Evolutionary conservation across 1,140 invertebrate species (phyloP), one percentile per base, ranked within the genome.

Genomic region (Conus ventricosus): DNA sequence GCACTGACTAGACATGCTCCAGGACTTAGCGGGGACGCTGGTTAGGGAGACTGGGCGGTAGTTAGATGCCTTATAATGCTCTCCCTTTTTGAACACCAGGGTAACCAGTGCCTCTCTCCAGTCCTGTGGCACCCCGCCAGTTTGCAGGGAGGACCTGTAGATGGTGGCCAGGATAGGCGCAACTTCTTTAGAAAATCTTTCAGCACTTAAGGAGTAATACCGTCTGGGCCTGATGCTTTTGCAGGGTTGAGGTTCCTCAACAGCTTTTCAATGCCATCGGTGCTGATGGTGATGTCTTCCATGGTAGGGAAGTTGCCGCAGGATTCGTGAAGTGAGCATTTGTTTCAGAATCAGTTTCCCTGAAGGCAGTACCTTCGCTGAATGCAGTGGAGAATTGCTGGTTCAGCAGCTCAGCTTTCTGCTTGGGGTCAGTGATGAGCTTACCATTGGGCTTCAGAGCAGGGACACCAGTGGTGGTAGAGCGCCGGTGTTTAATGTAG

Each of bases 391-490:
- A 1, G 71, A n/a, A 75, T 75, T 75, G 71, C 7, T 25, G 55
- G 67, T 90, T 55, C 71, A 75, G n/a, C 15, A 57, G 60, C 88
- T 53, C 55, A n/a, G 25, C 80, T 84, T 83, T 71, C 20, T 71
- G 20, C 25, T 75, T 57, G 54, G 88, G 60, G 85, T 87, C 80
- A 25, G 54, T 87, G 53, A 87, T 25, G 23, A 87, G 27, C 20
- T 75, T 25, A 3, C 88, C 88, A 84, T 89, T 67, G 27, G 55
- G 23, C 71, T 87, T 87, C 10, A 87, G 81, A 27, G 85, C 17
- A 20, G 85, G 55, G 20, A 89, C 75, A 11, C 85, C 88, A 87
- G 27, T 57, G 39, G 57, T 81, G 53, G 81, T 81, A 20, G 54
- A 67, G 81, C 83, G 83, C 10, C 63, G 54, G 25, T 87, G 76